Percentiles rank a stretch among this genome's conserved stretches.
phyloP scores from a whole-genome alignment of 2,113 vertebrate genomes.

The Menura novaehollandiae region DNA sequence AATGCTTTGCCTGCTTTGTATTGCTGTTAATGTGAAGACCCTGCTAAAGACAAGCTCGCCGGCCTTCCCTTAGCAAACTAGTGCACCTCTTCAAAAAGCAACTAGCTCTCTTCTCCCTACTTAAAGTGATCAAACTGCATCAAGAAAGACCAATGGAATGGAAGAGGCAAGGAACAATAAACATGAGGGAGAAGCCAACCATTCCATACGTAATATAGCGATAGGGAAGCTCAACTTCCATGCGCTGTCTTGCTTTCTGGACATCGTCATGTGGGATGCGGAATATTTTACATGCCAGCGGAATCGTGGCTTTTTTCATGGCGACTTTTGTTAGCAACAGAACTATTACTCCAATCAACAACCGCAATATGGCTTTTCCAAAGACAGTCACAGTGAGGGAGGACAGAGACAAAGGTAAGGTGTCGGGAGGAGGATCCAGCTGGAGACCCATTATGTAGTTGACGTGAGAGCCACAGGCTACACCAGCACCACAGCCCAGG shows the following conservation, averaged over 20 bases:
- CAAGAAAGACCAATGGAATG: constrained; percentile 77
- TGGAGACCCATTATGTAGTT: constrained; percentile 78
- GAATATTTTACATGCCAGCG: constrained; percentile 81
- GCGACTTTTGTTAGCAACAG: constrained; percentile 76
- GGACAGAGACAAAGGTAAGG: constrained; percentile 76
- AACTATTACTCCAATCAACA: constrained; percentile 80
- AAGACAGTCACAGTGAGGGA: constrained; percentile 69
- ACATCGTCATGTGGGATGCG: constrained; percentile 73
- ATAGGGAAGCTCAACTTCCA: constrained; percentile 95
- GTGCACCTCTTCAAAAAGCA: constrained; percentile 47
- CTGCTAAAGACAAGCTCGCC: constrained; percentile 40
- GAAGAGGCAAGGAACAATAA: constrained; percentile 84
- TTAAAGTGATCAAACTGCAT: constrained; percentile 14
- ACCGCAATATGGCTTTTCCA: constrained; percentile 72
- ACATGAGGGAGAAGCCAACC: constrained; percentile 87
- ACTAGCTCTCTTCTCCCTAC: background rate
- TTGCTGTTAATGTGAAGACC: constrained; percentile 61
- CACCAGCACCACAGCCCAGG: constrained; percentile 89
- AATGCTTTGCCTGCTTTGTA: constrained; percentile 48
- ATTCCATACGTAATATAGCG: constrained; percentile 89
- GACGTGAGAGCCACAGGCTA: constrained; percentile 87
- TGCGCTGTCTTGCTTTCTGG: constrained; percentile 86
- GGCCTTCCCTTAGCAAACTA: constrained; percentile 1
- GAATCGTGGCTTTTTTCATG: constrained; percentile 90
- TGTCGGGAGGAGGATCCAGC: constrained; percentile 72